phyloP scores from a whole-genome alignment of 2,888 invertebrate genomes.

The Platerodrilus igneus region DNA sequence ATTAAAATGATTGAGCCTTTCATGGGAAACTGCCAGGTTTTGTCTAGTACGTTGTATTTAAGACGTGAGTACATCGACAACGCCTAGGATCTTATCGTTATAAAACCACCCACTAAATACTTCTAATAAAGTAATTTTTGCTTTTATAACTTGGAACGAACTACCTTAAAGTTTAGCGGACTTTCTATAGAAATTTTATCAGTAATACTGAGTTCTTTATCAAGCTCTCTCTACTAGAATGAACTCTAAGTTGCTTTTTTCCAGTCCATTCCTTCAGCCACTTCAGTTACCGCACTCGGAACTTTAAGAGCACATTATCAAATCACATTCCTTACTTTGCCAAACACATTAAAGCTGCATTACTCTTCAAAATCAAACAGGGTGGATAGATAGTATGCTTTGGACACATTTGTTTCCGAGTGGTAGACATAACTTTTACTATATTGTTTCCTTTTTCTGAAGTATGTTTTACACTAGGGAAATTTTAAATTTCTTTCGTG shows the following conservation, averaged over 20 bases:
- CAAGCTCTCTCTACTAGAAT: conserved; percentile 25
- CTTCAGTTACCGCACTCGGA: conserved; percentile 32
- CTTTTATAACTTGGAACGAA: neutral
- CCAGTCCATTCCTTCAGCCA: conserved; percentile 36
- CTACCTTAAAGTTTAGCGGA: conserved; percentile 20
- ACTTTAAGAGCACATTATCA: conserved; percentile 26
- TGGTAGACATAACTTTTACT: conserved; percentile 40
- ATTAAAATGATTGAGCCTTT: conserved; percentile 21
- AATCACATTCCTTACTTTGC: conserved; percentile 33
- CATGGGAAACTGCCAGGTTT: conserved; percentile 19
- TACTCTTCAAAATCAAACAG: conserved; percentile 45
- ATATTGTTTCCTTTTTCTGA: conserved; percentile 29
- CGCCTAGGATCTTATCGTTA: no score
- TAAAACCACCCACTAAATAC: no score
- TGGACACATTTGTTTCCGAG: conserved; percentile 38
- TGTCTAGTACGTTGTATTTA: conserved; percentile 5
- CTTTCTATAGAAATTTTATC: conserved; percentile 22
- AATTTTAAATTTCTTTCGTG: conserved; percentile 31
- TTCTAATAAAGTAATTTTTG: no score
- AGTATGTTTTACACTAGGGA: conserved; percentile 33
- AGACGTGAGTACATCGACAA: conserved; percentile 1
- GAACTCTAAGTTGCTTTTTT: conserved; percentile 29
- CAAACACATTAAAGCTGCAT: conserved; percentile 44
- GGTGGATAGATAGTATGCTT: conserved; percentile 42
- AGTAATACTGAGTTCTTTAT: conserved; percentile 26